Evolutionary conservation across 2,113 vertebrate genomes (phyloP).

Genomic region (Oncorhynchus gorbuscha): DNA sequence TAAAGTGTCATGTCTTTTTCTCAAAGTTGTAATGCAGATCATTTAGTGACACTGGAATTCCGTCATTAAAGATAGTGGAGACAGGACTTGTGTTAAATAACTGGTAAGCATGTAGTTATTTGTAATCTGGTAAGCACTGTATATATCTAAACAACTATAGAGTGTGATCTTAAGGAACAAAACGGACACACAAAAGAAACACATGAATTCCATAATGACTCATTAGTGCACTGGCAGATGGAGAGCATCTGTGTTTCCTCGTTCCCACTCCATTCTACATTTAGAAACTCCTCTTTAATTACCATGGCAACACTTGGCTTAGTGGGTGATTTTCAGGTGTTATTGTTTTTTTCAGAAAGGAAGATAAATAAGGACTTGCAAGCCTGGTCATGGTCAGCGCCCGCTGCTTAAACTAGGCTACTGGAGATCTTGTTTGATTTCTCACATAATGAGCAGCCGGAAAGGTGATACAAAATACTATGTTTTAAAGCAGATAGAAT

Average conservation of each 20-base stretch:
- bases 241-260: conserved; percentile 47
- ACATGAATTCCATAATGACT: conserved; percentile 40
- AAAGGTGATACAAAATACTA: too few species aligned
- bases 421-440: too few species aligned
- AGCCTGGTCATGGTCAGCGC: too few species aligned
- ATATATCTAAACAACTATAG: background rate
- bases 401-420: too few species aligned
- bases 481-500: too few species aligned
- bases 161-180: background rate
- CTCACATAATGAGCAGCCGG: too few species aligned
- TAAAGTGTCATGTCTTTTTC: conserved; percentile 6
- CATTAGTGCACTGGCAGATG: conserved; percentile 49
- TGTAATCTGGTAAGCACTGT: background rate
- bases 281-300: conserved; percentile 2
- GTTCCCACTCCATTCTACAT: conserved; percentile 13
- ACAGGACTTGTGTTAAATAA: background rate
- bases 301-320: background rate
- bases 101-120: background rate
- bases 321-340: too few species aligned
- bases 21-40: background rate
- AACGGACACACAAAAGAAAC: background rate
- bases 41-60: background rate
- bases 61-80: too few species aligned
- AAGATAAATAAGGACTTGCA: too few species aligned
- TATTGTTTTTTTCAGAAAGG: too few species aligned